Conservation (phyloP, 2,888 invertebrate genomes). For the Pollenia griseotomentosa region DNA sequence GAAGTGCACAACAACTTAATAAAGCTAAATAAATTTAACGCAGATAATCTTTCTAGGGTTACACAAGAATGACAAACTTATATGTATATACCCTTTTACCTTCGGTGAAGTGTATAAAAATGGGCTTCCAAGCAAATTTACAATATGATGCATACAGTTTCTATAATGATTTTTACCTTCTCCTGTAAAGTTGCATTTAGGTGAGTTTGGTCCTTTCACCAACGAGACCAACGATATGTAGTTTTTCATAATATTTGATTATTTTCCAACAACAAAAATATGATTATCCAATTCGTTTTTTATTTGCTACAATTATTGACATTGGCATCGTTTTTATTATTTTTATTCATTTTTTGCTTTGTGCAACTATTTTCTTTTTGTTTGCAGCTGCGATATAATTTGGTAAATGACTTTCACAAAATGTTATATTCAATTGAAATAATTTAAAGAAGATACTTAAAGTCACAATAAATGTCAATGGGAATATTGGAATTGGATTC, state of each 20-base stretch:
- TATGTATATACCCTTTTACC: no score
- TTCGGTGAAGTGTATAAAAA: no score
- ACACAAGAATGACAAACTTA: no score
- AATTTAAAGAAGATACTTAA: constrained; percentile 13
- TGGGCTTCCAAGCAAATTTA: no score
- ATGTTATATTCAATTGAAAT: not conserved
- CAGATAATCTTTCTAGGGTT: no score
- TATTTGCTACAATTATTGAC: constrained; percentile 45
- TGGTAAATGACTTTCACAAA: constrained; percentile 13
- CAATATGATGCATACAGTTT: no score
- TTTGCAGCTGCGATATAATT: constrained; percentile 19
- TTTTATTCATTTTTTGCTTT: not conserved
- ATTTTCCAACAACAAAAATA: not conserved
- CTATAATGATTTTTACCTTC: no score
- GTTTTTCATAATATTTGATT: constrained; percentile 4
- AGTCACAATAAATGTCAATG: constrained; percentile 35
- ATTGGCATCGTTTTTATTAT: constrained; percentile 32
- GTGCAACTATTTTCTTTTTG: not conserved
- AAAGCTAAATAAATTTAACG: no score
- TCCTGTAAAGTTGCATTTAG: no score
- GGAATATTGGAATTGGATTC: not conserved
- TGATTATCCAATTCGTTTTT: not conserved
- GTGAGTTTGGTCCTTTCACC: no score
- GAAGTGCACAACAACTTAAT: no score
- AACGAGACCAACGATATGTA: not conserved